These are phyloP conservation scores for Paramuricea clavata DNA, from an alignment of 92 coral and sea anemone genomes.

Conservation along the genomic window DNA sequence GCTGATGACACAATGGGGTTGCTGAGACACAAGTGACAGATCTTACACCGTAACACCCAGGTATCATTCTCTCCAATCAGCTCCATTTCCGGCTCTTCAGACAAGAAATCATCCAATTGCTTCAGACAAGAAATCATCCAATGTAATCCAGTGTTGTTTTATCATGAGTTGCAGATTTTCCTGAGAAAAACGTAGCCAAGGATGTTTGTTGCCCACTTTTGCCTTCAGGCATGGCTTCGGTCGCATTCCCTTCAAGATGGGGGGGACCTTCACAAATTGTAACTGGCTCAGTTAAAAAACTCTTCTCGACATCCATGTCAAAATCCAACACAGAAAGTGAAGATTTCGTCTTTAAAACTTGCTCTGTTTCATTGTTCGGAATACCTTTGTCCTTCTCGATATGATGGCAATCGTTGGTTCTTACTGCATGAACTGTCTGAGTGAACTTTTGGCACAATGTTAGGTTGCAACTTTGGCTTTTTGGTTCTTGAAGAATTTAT, in stretches of 20 bases:
- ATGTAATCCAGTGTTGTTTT: neutral
- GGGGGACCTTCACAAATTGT: neutral
- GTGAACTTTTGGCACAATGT: slow-evolving; percentile 21
- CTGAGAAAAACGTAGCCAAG: too few relatives aligned
- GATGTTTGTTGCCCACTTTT: slow-evolving; percentile 26
- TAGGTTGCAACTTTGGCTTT: slow-evolving; percentile 18
- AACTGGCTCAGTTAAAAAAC: neutral
- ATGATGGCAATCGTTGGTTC: slow-evolving; percentile 13
- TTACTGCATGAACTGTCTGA: slow-evolving; percentile 27
- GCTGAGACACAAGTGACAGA: neutral
- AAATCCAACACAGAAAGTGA: slow-evolving; percentile 10
- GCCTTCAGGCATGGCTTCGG: neutral
- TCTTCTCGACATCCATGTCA: neutral
- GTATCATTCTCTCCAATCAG: slow-evolving; percentile 19
- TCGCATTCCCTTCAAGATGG: neutral
- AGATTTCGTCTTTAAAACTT: neutral
- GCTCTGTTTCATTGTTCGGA: neutral
- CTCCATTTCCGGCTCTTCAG: neutral
- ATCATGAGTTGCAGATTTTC: too few relatives aligned
- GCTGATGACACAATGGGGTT: neutral
- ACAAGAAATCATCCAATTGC: too few relatives aligned
- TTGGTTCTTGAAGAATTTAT: slow-evolving; percentile 3
- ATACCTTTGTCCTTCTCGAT: neutral
- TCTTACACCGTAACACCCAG: neutral
- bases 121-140: too few relatives aligned